Evolutionary conservation across 2,113 vertebrate species (phyloP), one percentile per base, ranked within the genome.

Genomic region (Mormoops blainvillei): DNA sequence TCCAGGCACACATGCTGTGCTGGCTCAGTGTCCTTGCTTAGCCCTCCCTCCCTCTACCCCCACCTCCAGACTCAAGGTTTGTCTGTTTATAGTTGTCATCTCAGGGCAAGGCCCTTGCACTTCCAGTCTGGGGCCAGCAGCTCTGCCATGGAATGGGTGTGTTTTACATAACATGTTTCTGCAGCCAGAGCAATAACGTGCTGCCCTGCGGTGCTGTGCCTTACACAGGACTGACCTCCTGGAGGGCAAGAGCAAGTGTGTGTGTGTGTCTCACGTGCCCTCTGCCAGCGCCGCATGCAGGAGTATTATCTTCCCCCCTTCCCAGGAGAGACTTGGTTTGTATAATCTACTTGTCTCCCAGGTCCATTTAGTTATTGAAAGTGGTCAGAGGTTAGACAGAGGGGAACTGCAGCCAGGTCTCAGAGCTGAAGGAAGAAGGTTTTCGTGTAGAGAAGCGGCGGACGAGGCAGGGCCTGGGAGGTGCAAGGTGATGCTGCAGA

Each of bases 331-430:
- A 7, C 56, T 77, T 22, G 28, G 61, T 87, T 92, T 97, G 38
- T 94, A 26, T 73, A 84, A 92, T 77, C 61, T n/a, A 0, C 76
- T 94, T 87, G 84, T 90, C 84, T 96, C 95, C 33, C 31, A 74
- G 94, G 74, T 68, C 70, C 26, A 65, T 31, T 95, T 77, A 88
- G 81, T 70, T 88, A 78, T 26, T 14, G 15, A 36, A 84, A 24
- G 74, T 52, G 28, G 63, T 91, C 85, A 91, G 73, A 67, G 58
- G 48, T 78, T 82, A 67, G 91, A 24, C 26, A 6, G 58, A 22
- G 22, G 26, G 88, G 7, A 7, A 4, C 77, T 70, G n/a, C 58
- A 81, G 71, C 73, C 80, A 67, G 90, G 78, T 77, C 67, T 85
- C 56, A 8, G 56, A 89, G 83, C 20, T 43, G 1, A 8, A 22